Percentiles rank a stretch among this genome's conserved stretches.
These are phyloP conservation scores for Hiodon alosoides DNA, from an alignment of 2,113 vertebrate species.

Conservation along the genomic window DNA sequence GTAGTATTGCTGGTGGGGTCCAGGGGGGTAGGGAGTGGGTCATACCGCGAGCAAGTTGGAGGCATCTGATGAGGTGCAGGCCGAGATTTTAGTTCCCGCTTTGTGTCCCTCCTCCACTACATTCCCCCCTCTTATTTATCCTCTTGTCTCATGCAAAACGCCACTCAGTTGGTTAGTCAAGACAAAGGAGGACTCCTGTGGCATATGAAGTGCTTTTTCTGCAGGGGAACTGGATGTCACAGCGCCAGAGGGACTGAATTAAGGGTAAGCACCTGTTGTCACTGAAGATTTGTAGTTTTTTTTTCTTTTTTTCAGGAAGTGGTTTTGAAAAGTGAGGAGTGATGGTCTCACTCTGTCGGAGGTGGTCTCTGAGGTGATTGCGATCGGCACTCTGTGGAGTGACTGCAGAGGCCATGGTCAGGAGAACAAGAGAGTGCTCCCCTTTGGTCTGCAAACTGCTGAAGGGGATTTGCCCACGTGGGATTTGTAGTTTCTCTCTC, in stretches of 20 bases:
- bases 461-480: neutral
- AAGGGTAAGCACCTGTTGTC: no score
- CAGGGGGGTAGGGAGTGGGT: neutral
- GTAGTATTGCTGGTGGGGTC: conserved; percentile 47
- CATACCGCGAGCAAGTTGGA: conserved; percentile 17
- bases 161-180: neutral
- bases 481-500: neutral
- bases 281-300: no score
- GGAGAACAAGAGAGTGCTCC: neutral
- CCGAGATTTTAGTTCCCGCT: neutral
- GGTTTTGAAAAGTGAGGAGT: neutral
- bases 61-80: conserved; percentile 8
- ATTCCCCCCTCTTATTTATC: neutral
- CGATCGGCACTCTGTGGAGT: no score
- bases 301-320: neutral
- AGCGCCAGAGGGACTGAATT: no score
- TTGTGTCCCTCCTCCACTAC: neutral
- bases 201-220: neutral
- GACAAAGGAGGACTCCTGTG: neutral
- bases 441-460: neutral
- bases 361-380: neutral
- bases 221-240: no score
- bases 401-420: neutral
- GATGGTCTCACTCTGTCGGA: neutral
- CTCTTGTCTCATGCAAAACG: neutral